Evolutionary conservation across 2,113 vertebrate species (phyloP), one percentile per base, ranked within the genome.

Genomic region (Neoarius graeffei): DNA sequence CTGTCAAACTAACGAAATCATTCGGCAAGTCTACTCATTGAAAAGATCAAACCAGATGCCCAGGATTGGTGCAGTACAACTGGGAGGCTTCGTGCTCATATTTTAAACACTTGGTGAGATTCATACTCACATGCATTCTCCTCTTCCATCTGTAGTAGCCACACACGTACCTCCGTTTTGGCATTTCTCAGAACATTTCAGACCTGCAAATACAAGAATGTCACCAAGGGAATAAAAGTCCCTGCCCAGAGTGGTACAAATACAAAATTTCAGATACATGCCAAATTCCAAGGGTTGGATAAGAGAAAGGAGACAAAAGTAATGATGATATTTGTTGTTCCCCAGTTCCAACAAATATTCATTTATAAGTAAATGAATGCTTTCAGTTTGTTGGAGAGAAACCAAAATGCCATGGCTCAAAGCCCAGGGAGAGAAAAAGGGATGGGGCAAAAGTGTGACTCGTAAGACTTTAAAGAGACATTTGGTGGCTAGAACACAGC

Each of bases 101-200:
- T 60, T 30, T 67, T n/a, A 30, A 82, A 11, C 25, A 76, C 69
- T 59, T 62, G 54, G 2, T 67, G 27, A 52, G 8, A 27, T 87
- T 66, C 67, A 62, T n/a, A 95, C 98, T 98, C 95, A 99, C 98
- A 95, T 94, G 92, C 98, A 99, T 88, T 96, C 94, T 90, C 94
- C 96, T 0, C 95, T 97, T 93, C 97, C 97, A 42, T 98, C 97
- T 88, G 88, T 91, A 87, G 93, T 93, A 62, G 91, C 89, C 92
- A 97, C 96, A 89, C 98, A 99, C 87, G 87, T 96, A 90, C 98
- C 98, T 66, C 96, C 96, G 71, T 98, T 98, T 94, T 96, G 91
- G 94, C 98, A 99, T 91, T 92, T 91, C 94, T 94, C 95, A 14
- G 93, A 96, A 92, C 95, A 96, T 95, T 93, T 92, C 79, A 94